These are phyloP conservation scores for Aratinga solstitialis DNA, from an alignment of 2,797 vertebrate species.

Conservation along the genomic window DNA sequence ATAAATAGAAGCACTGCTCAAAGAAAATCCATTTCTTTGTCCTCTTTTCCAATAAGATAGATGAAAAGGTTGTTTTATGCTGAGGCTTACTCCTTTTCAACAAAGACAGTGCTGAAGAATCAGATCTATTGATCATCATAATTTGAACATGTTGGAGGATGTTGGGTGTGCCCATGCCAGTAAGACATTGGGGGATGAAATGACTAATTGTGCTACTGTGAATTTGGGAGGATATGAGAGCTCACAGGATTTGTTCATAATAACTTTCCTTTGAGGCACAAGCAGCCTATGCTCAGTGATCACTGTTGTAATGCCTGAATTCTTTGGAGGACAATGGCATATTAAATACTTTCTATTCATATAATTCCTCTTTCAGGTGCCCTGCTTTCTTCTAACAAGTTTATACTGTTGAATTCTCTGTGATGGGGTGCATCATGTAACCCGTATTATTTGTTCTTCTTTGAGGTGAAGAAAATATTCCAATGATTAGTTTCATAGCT, in stretches of 20 bases:
- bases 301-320: background rate
- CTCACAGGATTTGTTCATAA: background rate
- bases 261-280: background rate
- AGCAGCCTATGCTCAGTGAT: background rate
- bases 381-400: background rate
- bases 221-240: background rate
- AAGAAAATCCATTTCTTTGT: background rate
- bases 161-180: background rate
- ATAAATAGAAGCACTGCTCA: conserved; percentile 9
- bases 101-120: background rate
- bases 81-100: background rate
- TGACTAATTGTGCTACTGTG: background rate
- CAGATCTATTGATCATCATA: background rate
- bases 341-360: background rate
- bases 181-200: background rate
- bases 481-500: background rate
- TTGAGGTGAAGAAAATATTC: background rate
- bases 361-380: background rate
- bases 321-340: background rate
- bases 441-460: background rate
- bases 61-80: background rate
- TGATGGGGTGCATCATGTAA: background rate
- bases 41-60: background rate
- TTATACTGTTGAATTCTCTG: background rate
- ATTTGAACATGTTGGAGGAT: background rate